Conservation (phyloP, 2,888 invertebrate genomes). For the Thymelicus acteon region DNA sequence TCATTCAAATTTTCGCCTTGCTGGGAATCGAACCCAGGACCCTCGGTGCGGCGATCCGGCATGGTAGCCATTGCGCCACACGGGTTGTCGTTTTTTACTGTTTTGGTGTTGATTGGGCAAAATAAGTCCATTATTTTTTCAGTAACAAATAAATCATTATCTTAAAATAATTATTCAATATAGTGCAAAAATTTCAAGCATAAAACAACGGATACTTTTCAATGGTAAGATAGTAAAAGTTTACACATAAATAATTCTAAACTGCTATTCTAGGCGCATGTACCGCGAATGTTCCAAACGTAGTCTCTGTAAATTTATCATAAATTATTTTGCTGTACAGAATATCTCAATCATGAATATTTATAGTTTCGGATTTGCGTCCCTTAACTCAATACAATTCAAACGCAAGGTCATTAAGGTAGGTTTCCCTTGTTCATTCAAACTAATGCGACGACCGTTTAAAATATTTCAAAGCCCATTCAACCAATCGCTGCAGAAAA, state of each 20-base stretch:
- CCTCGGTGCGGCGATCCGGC: no score
- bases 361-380: constrained; percentile 42
- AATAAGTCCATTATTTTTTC: no score
- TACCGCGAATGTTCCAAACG: constrained; percentile 43
- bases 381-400: constrained; percentile 8
- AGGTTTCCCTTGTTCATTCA: constrained; percentile 16
- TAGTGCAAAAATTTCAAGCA: no score
- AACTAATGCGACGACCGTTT: constrained; percentile 42
- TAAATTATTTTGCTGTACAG: constrained; percentile 48
- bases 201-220: no score
- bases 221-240: neutral
- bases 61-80: no score
- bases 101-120: no score
- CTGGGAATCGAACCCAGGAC: no score
- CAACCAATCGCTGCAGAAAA: constrained; percentile 30
- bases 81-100: no score
- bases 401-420: constrained; percentile 9
- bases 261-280: constrained; percentile 38
- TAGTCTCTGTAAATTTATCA: constrained; percentile 50
- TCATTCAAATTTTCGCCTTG: no score
- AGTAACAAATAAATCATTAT: no score
- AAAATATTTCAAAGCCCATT: constrained; percentile 41
- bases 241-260: constrained; percentile 24
- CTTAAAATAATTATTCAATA: no score
- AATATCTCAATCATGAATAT: constrained; percentile 44